Conservation (phyloP, 2,797 vertebrate species). For the Vespertilio murinus region DNA sequence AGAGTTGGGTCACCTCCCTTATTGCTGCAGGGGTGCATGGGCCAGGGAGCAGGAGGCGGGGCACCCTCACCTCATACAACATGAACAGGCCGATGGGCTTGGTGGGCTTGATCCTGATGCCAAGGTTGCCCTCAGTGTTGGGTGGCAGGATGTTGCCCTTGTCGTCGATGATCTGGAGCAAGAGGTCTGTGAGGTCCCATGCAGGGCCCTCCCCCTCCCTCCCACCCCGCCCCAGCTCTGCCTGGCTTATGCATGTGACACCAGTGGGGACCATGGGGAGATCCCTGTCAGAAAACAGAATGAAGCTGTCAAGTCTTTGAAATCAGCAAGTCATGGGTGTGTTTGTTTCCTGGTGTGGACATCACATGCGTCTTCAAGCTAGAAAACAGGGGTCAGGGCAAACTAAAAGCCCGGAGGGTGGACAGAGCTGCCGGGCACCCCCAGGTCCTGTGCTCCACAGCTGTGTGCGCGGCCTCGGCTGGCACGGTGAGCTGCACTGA, state of each 20-base stretch:
- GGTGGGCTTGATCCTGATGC: constrained; percentile 87
- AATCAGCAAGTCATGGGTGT: neutral
- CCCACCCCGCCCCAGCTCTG: too few species aligned
- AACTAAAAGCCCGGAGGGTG: neutral
- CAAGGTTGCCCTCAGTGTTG: constrained; percentile 88
- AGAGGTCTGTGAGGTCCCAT: neutral
- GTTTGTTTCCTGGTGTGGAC: neutral
- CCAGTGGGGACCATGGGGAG: neutral
- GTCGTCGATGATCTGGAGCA: constrained; percentile 87
- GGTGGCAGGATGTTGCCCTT: constrained; percentile 83
- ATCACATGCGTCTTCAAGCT: neutral
- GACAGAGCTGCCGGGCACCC: neutral
- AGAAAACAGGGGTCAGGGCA: neutral
- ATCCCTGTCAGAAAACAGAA: neutral
- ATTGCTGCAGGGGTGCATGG: too few species aligned
- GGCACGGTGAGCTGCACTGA: neutral
- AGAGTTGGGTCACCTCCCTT: neutral
- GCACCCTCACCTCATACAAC: constrained; percentile 85
- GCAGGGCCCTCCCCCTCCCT: too few species aligned
- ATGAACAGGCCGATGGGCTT: constrained; percentile 87
- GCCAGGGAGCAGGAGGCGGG: neutral
- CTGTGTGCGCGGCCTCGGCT: neutral
- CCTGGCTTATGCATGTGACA: neutral
- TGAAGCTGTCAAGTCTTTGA: neutral
- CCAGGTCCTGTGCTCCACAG: too few species aligned